Evolutionary conservation across 1,140 invertebrate species (phyloP).

Genomic region (Macrotrachela quadricornifera): DNA sequence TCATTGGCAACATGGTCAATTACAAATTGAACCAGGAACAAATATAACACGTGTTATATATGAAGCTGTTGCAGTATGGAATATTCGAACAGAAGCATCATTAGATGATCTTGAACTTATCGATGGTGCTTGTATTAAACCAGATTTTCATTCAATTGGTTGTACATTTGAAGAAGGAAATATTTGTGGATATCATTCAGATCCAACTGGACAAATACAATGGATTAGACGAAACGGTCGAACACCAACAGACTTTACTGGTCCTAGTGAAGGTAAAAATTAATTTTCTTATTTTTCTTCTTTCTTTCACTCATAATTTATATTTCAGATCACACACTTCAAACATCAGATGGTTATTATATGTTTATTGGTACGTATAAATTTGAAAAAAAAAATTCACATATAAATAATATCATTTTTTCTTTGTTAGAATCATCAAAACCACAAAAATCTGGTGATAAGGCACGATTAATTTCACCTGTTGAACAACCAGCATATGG

Average conservation of each 20-base stretch:
- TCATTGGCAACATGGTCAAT: too few species aligned
- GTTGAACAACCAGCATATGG: not conserved
- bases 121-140: not conserved
- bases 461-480: not conserved
- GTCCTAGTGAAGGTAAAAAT: conserved; percentile 13
- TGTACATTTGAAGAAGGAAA: conserved; percentile 6
- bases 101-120: conserved; percentile 1
- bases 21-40: too few species aligned
- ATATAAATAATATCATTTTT: too few species aligned
- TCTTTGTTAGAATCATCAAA: not conserved
- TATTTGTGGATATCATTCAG: conserved; percentile 1
- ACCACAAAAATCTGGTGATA: not conserved
- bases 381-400: too few species aligned
- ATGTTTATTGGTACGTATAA: conserved; percentile 16
- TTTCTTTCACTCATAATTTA: too few species aligned
- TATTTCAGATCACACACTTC: conserved; percentile 26
- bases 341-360: conserved; percentile 20
- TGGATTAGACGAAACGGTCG: conserved; percentile 6
- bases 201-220: conserved; percentile 1
- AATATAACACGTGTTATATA: too few species aligned
- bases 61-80: too few species aligned
- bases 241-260: conserved; percentile 15
- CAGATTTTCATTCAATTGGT: not conserved
- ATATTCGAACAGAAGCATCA: conserved; percentile 12
- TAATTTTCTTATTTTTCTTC: not conserved